Evolutionary conservation across 2,797 vertebrate species (phyloP).

Genomic region (Sebastes diploproa): DNA sequence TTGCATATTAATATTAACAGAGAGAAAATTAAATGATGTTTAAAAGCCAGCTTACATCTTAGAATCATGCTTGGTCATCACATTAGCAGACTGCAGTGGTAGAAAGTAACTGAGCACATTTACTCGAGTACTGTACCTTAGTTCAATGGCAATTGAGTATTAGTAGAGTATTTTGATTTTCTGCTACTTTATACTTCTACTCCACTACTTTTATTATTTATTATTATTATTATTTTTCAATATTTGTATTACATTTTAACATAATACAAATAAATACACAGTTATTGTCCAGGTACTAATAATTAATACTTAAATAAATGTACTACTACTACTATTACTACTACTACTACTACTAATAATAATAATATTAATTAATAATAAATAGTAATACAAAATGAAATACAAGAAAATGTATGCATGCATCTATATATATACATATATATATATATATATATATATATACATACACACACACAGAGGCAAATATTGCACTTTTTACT

Average conservation of each 20-base stretch:
- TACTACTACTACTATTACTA: too few species aligned
- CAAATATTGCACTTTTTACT: background rate
- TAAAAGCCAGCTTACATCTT: background rate
- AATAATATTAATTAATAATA: too few species aligned
- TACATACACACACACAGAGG: background rate
- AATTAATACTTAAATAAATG: too few species aligned
- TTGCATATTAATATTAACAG: background rate
- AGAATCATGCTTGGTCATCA: background rate
- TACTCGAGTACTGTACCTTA: background rate
- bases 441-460: too few species aligned
- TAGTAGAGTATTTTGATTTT: rapidly evolving
- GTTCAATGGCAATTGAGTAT: background rate
- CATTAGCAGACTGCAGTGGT: slow-evolving; percentile 18
- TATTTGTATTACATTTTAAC: too few species aligned
- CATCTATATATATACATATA: too few species aligned
- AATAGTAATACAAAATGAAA: too few species aligned
- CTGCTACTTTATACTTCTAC: background rate
- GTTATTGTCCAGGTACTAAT: too few species aligned
- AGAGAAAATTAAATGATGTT: background rate
- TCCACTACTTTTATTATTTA: background rate
- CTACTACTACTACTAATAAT: too few species aligned
- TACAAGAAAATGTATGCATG: too few species aligned
- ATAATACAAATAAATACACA: too few species aligned
- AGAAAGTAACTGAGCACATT: background rate
- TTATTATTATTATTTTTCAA: too few species aligned